These are phyloP conservation scores for Campoplex capitator DNA, from an alignment of 2,888 invertebrate genomes.

Conservation along the genomic window DNA sequence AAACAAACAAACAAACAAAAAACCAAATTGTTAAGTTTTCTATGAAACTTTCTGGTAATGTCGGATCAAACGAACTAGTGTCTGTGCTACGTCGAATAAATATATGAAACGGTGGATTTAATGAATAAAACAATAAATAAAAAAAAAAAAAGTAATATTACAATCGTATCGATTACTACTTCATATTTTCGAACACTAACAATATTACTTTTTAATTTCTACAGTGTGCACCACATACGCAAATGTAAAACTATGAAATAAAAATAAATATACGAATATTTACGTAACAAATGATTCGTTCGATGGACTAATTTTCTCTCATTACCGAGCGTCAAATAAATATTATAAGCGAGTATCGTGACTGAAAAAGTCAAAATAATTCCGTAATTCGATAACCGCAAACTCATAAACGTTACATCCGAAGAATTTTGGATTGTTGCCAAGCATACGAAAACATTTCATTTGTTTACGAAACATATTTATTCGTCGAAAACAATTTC, in stretches of 20 bases:
- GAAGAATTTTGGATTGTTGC: background rate
- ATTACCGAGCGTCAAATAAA: conserved; percentile 9
- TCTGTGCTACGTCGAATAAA: conserved; percentile 72
- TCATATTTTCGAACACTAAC: conserved; percentile 80
- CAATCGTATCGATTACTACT: conserved; percentile 77
- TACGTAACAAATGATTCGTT: conserved; percentile 79
- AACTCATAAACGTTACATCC: too few relatives aligned
- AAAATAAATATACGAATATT: conserved; percentile 81
- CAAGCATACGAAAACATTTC: conserved; percentile 3
- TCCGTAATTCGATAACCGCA: background rate
- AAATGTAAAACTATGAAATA: conserved; percentile 78
- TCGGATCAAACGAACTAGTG: conserved; percentile 70
- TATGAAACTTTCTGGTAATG: conserved; percentile 75
- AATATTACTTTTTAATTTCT: conserved; percentile 80
- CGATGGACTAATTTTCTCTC: conserved; percentile 53
- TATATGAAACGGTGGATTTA: conserved; percentile 74
- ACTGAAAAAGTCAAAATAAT: background rate
- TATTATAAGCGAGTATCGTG: conserved; percentile 2
- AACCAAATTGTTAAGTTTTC: conserved; percentile 76
- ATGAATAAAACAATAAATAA: conserved; percentile 68
- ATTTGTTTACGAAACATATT: conserved; percentile 68
- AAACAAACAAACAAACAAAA: conserved; percentile 51
- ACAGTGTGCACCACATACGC: conserved; percentile 80
- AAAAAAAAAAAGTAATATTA: conserved; percentile 71
- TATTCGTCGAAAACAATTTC: conserved; percentile 73